Evolutionary conservation across 2,888 invertebrate genomes (phyloP).

Genomic region (Furcula furcula): DNA sequence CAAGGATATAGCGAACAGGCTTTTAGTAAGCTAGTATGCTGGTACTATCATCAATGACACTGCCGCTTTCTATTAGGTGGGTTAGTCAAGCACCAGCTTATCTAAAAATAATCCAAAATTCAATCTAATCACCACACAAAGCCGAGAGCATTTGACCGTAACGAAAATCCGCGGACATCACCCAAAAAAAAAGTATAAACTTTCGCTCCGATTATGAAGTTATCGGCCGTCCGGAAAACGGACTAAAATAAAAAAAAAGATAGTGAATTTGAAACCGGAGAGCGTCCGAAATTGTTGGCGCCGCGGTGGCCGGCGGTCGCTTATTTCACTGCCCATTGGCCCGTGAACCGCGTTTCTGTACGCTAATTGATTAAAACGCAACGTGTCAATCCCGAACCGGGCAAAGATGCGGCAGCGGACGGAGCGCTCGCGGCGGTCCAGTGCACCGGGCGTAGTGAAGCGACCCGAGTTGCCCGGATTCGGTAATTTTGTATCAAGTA

Average conservation of each 20-base stretch:
- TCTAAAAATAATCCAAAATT: slow-evolving; percentile 12
- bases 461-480: not conserved
- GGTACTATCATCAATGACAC: too few species aligned
- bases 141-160: slow-evolving; percentile 25
- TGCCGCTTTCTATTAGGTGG: too few species aligned
- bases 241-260: slow-evolving; percentile 36
- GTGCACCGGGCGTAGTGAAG: slow-evolving; percentile 4
- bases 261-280: slow-evolving; percentile 64
- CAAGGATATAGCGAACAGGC: too few species aligned
- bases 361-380: slow-evolving; percentile 81
- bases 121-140: slow-evolving; percentile 32
- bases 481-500: not conserved
- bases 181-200: slow-evolving; percentile 17
- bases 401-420: slow-evolving; percentile 49
- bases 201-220: slow-evolving; percentile 61
- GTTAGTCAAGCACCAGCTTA: too few species aligned
- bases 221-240: slow-evolving; percentile 39
- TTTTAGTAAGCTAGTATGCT: too few species aligned
- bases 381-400: slow-evolving; percentile 65
- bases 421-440: slow-evolving; percentile 35
- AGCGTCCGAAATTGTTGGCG: slow-evolving; percentile 54
- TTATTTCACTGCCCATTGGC: slow-evolving; percentile 76
- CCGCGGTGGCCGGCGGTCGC: slow-evolving; percentile 61
- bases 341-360: slow-evolving; percentile 63
- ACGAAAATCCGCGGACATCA: slow-evolving; percentile 18